Percentiles rank a stretch among this genome's conserved stretches.
These are phyloP conservation scores for Protobothrops flavoviridis DNA, from an alignment of 2,113 vertebrate genomes.

Conservation along the genomic window DNA sequence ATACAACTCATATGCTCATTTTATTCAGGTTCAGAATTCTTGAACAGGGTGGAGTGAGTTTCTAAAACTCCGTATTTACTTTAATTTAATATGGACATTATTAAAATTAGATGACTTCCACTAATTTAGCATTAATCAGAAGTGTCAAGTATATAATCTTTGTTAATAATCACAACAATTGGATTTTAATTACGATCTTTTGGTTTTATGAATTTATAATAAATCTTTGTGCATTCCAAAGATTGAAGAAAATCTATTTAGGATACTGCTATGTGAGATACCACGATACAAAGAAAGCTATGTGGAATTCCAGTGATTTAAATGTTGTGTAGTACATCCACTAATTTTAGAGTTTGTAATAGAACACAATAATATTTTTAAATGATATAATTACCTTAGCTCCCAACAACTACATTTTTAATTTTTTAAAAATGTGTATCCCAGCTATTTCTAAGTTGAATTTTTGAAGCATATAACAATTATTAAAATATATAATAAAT, in stretches of 20 bases:
- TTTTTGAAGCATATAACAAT: too few relatives aligned
- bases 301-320: not conserved
- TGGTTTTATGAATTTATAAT: not conserved
- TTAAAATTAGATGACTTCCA: not conserved
- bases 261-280: not conserved
- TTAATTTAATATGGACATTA: not conserved
- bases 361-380: not conserved
- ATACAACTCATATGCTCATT: too few relatives aligned
- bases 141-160: not conserved
- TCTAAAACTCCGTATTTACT: not conserved
- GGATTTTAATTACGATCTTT: not conserved
- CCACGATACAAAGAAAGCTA: rapidly evolving
- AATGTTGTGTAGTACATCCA: not conserved
- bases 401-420: too few relatives aligned
- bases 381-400: not conserved
- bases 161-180: not conserved
- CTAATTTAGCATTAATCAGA: not conserved
- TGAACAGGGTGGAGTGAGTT: not conserved
- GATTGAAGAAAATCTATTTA: not conserved
- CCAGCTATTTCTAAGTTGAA: too few relatives aligned
- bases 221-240: not conserved
- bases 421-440: too few relatives aligned
- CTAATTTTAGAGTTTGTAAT: not conserved
- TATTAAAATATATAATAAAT: too few relatives aligned
- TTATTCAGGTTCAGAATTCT: too few relatives aligned